Evolutionary conservation across 2,113 vertebrate genomes (phyloP).

Genomic region (Boulengeromyrus knoepffleri): DNA sequence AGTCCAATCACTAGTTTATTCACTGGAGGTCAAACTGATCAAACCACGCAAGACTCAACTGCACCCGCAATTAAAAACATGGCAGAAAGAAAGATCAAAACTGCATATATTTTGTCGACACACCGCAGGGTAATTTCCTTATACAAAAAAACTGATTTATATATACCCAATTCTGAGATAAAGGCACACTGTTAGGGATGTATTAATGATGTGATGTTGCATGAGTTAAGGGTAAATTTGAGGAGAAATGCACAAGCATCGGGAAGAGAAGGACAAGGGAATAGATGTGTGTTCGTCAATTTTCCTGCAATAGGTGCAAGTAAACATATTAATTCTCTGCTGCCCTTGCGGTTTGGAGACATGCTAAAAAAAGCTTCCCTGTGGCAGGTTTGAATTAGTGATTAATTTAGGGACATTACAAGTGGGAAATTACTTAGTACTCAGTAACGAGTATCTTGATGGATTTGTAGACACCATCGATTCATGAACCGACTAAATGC

Average conservation of each 20-base stretch:
- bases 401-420: not conserved
- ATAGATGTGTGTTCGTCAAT: not conserved
- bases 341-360: not conserved
- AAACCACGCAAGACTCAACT: not conserved
- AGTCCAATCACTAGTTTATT: not conserved
- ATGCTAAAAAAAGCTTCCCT: not conserved
- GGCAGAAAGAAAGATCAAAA: not conserved
- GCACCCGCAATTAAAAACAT: not conserved
- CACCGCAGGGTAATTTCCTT: not conserved
- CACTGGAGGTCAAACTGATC: not conserved
- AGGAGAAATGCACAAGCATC: not conserved
- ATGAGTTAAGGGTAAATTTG: not conserved
- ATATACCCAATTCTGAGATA: not conserved
- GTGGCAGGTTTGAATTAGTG: not conserved
- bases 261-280: not conserved
- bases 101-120: not conserved
- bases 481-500: not conserved
- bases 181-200: not conserved
- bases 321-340: not conserved
- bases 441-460: not conserved
- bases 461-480: not conserved
- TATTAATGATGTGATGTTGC: conserved; percentile 6
- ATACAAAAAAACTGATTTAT: not conserved
- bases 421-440: not conserved
- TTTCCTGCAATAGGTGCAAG: not conserved